A percentile compares a stretch with the other conserved stretches of the same genome.
Evolutionary conservation across 2,797 vertebrate genomes (phyloP).

Genomic region (Sebastes miniatus): DNA sequence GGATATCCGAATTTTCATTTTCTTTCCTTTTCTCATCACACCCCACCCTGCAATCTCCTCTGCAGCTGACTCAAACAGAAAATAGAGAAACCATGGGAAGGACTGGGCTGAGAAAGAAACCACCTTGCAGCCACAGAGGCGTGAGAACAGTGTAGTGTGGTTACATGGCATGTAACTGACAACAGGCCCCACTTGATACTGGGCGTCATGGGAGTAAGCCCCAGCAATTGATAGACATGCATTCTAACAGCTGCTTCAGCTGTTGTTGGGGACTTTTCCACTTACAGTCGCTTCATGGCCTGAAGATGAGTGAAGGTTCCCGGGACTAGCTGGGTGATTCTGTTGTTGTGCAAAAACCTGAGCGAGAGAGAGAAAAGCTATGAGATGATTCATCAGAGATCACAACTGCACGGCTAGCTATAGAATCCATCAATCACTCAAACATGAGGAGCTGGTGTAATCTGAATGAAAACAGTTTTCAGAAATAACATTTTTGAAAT

Average conservation of each 20-base stretch:
- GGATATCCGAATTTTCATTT: neutral
- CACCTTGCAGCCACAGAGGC: slow-evolving; percentile 7
- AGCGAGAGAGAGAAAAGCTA: slow-evolving; percentile 4
- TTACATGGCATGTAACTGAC: slow-evolving; percentile 15
- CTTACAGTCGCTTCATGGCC: slow-evolving; percentile 98
- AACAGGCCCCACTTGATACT: slow-evolving; percentile 13
- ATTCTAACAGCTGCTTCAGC: slow-evolving; percentile 11
- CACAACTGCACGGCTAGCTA: neutral
- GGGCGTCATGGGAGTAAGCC: slow-evolving; percentile 7
- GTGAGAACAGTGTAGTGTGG: slow-evolving; percentile 32
- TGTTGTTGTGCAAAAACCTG: slow-evolving; percentile 99
- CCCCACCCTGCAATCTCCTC: neutral
- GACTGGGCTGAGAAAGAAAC: slow-evolving; percentile 18
- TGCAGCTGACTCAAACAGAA: slow-evolving; percentile 13
- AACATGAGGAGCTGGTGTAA: neutral
- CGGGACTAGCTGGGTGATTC: slow-evolving; percentile 91
- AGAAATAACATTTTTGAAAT: neutral
- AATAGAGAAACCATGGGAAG: neutral
- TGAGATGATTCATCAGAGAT: neutral
- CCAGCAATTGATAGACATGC: slow-evolving; percentile 15
- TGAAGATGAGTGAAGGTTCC: slow-evolving; percentile 94
- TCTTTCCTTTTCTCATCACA: neutral
- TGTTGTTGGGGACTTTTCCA: slow-evolving; percentile 52
- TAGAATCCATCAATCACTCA: neutral
- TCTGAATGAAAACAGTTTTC: neutral